Percentiles rank a stretch among this genome's conserved stretches.
These are phyloP conservation scores for Pholis gunnellus DNA, from an alignment of 2,113 vertebrate species.

Conservation along the genomic window DNA sequence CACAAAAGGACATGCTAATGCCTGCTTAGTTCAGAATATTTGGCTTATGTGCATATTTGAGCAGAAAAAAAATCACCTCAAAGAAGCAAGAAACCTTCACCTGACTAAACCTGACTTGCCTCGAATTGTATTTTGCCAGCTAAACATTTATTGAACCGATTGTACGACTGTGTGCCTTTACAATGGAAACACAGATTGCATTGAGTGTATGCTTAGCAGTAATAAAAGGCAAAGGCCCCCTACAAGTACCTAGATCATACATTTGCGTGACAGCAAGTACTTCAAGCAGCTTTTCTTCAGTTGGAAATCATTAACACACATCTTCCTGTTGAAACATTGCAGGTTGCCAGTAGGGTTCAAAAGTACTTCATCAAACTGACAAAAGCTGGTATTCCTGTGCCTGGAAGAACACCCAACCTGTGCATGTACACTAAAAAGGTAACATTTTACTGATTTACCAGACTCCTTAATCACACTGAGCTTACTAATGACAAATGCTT, in stretches of 20 bases:
- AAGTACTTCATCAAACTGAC: slow-evolving; percentile 99
- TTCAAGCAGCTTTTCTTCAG: slow-evolving; percentile 34
- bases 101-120: background rate
- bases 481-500: slow-evolving; percentile 1
- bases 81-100: background rate
- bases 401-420: slow-evolving; percentile 96
- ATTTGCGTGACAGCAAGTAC: slow-evolving; percentile 26
- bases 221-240: slow-evolving; percentile 23
- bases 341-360: slow-evolving; percentile 98
- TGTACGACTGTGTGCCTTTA: background rate
- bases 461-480: background rate
- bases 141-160: background rate
- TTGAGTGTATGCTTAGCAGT: background rate
- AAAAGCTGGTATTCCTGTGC: slow-evolving; percentile 99
- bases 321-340: slow-evolving; percentile 52
- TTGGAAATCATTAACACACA: slow-evolving; percentile 49
- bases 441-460: slow-evolving; percentile 21
- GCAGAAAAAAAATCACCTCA: background rate
- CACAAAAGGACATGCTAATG: background rate
- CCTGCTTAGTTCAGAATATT: background rate
- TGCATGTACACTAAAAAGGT: slow-evolving; percentile 99
- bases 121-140: background rate
- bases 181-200: background rate
- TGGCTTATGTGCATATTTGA: background rate
- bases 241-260: background rate